phyloP scores from a whole-genome alignment of 2,888 invertebrate species.

The Venustoraphidia nigricollis region DNA sequence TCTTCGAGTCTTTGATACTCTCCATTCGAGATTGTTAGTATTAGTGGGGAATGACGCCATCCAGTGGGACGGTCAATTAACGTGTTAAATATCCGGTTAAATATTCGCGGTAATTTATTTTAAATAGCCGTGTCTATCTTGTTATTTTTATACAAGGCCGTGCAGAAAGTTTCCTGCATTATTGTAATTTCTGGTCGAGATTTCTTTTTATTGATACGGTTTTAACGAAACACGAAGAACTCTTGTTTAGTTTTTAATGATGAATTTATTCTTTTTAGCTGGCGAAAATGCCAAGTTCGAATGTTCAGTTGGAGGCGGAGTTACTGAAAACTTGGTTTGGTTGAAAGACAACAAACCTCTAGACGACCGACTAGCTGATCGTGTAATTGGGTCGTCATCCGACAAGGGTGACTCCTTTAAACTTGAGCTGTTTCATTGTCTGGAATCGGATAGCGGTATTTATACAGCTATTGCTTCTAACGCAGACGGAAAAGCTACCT shows the following conservation, averaged over 20 bases:
- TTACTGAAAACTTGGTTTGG: slow-evolving; percentile 58
- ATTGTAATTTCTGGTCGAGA: no score
- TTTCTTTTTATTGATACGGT: background rate
- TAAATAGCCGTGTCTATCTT: no score
- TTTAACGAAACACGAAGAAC: no score
- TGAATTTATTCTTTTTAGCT: slow-evolving; percentile 34
- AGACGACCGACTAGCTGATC: slow-evolving; percentile 57
- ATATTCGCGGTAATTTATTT: no score
- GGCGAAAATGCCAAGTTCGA: slow-evolving; percentile 73
- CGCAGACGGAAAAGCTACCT: slow-evolving; percentile 60
- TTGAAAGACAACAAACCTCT: slow-evolving; percentile 75
- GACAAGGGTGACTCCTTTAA: slow-evolving; percentile 47
- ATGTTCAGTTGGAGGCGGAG: slow-evolving; percentile 43
- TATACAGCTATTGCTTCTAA: slow-evolving; percentile 84
- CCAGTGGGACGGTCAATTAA: no score
- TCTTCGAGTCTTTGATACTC: no score
- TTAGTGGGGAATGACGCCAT: no score
- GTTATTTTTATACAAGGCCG: no score
- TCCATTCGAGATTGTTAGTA: no score
- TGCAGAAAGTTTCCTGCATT: no score
- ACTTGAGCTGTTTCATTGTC: slow-evolving; percentile 59
- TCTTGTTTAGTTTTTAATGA: background rate
- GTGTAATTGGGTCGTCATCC: slow-evolving; percentile 45
- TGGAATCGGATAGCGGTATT: slow-evolving; percentile 65
- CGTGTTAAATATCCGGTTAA: no score